These are phyloP conservation scores for Anas bernieri DNA, from an alignment of 2,797 vertebrate genomes.

Conservation along the genomic window DNA sequence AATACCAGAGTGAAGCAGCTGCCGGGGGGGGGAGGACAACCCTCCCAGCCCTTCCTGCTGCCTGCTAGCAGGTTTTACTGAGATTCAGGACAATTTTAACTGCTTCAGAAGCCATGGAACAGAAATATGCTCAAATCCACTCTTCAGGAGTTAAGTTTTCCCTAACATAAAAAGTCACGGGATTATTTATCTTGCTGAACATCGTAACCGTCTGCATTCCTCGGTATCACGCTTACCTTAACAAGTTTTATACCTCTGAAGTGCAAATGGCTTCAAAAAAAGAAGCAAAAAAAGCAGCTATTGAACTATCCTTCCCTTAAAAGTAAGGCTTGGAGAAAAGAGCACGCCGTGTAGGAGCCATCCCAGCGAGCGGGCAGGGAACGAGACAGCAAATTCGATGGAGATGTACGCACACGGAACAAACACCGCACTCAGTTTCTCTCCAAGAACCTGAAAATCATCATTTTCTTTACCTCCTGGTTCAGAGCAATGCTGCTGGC, in stretches of 20 bases:
- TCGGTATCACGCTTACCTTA: background rate
- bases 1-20: background rate
- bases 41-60: background rate
- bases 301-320: background rate
- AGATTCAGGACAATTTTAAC: background rate
- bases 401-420: background rate
- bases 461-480: background rate
- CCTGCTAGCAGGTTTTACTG: background rate
- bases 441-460: background rate
- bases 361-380: background rate
- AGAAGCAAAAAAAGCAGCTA: background rate
- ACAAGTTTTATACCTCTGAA: background rate
- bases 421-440: background rate
- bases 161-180: background rate
- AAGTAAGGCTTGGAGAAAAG: background rate
- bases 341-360: background rate
- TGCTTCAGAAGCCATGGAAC: background rate
- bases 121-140: background rate
- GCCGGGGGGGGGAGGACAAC: background rate
- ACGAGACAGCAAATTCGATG: background rate
- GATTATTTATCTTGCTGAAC: background rate
- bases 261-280: background rate
- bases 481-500: background rate
- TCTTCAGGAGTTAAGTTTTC: background rate
- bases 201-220: background rate